A percentile compares a stretch with the other conserved stretches of the same genome.
Conservation (phyloP, 2,888 invertebrate species). For the Aethes cnicana region DNA sequence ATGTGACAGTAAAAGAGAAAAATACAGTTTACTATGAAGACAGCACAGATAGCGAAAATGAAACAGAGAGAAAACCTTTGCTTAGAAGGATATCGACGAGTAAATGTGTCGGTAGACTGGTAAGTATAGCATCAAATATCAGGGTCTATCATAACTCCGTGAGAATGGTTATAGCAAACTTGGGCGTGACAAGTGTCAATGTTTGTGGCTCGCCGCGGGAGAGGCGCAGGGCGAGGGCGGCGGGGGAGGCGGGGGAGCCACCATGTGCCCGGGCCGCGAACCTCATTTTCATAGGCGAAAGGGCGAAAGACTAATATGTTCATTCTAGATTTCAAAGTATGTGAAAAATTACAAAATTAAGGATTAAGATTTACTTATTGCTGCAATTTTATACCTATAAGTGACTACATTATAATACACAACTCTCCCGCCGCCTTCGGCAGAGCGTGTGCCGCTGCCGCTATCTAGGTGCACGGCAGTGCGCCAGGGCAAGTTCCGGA, state of each 20-base stretch:
- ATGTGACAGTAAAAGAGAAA: constrained; percentile 55
- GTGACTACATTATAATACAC: too few relatives aligned
- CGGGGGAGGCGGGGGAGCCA: constrained; percentile 6
- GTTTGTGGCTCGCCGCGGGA: constrained; percentile 12
- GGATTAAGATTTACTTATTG: background rate
- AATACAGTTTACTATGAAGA: constrained; percentile 67
- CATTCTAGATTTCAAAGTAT: background rate
- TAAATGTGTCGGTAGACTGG: constrained; percentile 90
- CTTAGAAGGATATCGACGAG: constrained; percentile 91
- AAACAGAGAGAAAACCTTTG: constrained; percentile 89
- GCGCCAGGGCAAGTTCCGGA: too few relatives aligned
- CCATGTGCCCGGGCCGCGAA: constrained; percentile 11
- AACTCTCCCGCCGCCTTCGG: too few relatives aligned
- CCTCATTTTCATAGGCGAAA: background rate
- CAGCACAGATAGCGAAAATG: constrained; percentile 90
- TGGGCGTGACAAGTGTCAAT: constrained; percentile 23
- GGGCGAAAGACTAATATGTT: too few relatives aligned
- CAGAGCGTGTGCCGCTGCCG: too few relatives aligned
- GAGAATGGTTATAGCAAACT: constrained; percentile 1
- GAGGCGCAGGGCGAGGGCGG: background rate
- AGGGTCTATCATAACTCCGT: background rate
- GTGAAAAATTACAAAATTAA: background rate
- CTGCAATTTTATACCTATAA: too few relatives aligned
- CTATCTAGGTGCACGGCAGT: too few relatives aligned
- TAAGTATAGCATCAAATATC: constrained; percentile 73